Evolutionary conservation across 2,113 vertebrate genomes (phyloP).

Genomic region (Pseudorhombus dupliciocellatus): DNA sequence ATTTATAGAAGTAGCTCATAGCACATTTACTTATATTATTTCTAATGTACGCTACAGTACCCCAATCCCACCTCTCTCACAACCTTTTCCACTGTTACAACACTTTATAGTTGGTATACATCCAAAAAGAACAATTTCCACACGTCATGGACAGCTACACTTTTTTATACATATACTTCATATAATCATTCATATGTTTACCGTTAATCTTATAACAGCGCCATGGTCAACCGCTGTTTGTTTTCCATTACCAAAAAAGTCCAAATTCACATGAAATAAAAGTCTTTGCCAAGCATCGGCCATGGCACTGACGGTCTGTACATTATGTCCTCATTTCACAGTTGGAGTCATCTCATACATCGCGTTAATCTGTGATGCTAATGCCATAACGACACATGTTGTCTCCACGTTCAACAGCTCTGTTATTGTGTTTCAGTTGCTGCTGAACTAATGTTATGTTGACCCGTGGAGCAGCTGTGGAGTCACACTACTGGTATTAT

Average conservation of each 20-base stretch:
- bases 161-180: not conserved
- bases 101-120: constrained; percentile 14
- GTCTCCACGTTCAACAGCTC: constrained; percentile 16
- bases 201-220: not conserved
- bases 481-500: constrained; percentile 28
- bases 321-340: constrained; percentile 32
- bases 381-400: constrained; percentile 19
- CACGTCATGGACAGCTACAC: not conserved
- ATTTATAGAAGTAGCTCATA: constrained; percentile 33
- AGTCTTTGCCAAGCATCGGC: not conserved
- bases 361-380: not conserved
- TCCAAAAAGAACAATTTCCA: constrained; percentile 1
- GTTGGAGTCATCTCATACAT: constrained; percentile 6
- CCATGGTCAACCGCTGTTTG: not conserved
- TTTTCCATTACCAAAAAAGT: not conserved
- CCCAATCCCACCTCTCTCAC: not conserved
- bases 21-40: constrained; percentile 20
- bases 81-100: constrained; percentile 10
- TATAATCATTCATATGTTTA: constrained; percentile 10
- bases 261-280: not conserved
- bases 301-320: constrained; percentile 7
- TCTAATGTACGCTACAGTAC: constrained; percentile 34
- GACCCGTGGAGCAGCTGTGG: not conserved
- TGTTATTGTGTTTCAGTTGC: constrained; percentile 1
- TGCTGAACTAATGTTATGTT: constrained; percentile 6